phyloP scores from a whole-genome alignment of 1,140 invertebrate genomes.

The Drosophila serrata region DNA sequence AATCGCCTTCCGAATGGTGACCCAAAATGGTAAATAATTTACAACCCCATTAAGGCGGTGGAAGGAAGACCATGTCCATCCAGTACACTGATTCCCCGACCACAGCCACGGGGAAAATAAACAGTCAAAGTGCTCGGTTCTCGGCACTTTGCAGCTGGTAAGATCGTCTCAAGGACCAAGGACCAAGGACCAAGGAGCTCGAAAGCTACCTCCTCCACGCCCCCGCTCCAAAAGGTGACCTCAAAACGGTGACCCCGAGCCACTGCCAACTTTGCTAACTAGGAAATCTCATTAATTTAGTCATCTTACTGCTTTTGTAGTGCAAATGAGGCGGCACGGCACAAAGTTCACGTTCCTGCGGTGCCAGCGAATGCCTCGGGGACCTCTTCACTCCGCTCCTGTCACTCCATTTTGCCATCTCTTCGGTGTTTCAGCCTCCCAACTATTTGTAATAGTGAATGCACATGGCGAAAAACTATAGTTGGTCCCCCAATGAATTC shows the following conservation, averaged over 20 bases:
- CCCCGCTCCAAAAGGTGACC: conserved; percentile 22
- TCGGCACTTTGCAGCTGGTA: conserved; percentile 37
- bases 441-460: conserved; percentile 10
- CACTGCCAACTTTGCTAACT: conserved; percentile 42
- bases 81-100: conserved; percentile 10
- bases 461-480: background rate
- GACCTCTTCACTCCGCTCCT: conserved; percentile 41
- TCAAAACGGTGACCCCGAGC: conserved; percentile 42
- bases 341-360: conserved; percentile 70
- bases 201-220: background rate
- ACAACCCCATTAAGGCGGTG: conserved; percentile 29
- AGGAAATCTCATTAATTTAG: conserved; percentile 76
- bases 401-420: conserved; percentile 24
- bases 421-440: background rate
- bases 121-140: conserved; percentile 22
- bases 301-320: conserved; percentile 51
- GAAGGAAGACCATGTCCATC: background rate
- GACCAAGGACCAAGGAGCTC: background rate
- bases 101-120: conserved; percentile 22
- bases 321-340: conserved; percentile 72
- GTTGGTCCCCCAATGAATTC: background rate
- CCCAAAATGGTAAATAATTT: conserved; percentile 27
- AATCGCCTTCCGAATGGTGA: conserved; percentile 3
- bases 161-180: conserved; percentile 37
- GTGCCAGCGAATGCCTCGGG: conserved; percentile 50